Percentiles rank a stretch among this genome's conserved stretches.
Evolutionary conservation across 2,797 vertebrate genomes (phyloP).

Genomic region (Coregonus ussuriensis): DNA sequence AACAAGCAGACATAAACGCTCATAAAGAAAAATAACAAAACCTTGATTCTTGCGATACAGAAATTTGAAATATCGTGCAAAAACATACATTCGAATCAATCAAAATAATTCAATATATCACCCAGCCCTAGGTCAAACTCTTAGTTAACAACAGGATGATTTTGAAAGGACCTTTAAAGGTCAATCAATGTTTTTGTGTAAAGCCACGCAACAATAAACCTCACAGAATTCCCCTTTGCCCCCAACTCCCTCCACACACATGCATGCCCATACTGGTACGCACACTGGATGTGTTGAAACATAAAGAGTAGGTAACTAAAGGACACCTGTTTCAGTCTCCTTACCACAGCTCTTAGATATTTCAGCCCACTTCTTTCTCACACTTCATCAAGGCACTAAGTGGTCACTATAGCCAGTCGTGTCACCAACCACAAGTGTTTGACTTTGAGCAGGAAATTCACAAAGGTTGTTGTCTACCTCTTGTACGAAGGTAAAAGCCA

Average conservation of each 20-base stretch:
- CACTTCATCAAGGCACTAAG: conserved; percentile 22
- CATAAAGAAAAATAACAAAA: too few relatives aligned
- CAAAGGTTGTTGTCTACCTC: conserved; percentile 6
- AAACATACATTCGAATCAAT: too few relatives aligned
- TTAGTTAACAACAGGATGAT: not conserved
- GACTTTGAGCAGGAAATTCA: conserved; percentile 32
- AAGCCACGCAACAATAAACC: too few relatives aligned
- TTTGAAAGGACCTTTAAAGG: not conserved
- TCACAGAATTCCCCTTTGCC: too few relatives aligned
- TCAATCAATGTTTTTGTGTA: not conserved
- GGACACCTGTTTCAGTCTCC: conserved; percentile 42
- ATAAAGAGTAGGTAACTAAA: not conserved
- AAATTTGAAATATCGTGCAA: too few relatives aligned
- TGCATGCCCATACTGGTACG: not conserved
- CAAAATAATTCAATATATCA: too few relatives aligned
- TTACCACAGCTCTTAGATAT: not conserved
- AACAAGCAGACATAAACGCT: too few relatives aligned
- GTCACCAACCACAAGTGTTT: not conserved
- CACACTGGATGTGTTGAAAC: not conserved
- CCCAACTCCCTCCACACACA: not conserved
- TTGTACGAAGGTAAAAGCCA: conserved; percentile 28
- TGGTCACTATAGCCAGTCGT: conserved; percentile 14
- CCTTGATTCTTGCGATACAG: too few relatives aligned
- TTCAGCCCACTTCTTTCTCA: not conserved
- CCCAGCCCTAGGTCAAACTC: too few relatives aligned